Conservation (phyloP, 2,888 invertebrate genomes). For the Acanthococcus lagerstroemiae region DNA sequence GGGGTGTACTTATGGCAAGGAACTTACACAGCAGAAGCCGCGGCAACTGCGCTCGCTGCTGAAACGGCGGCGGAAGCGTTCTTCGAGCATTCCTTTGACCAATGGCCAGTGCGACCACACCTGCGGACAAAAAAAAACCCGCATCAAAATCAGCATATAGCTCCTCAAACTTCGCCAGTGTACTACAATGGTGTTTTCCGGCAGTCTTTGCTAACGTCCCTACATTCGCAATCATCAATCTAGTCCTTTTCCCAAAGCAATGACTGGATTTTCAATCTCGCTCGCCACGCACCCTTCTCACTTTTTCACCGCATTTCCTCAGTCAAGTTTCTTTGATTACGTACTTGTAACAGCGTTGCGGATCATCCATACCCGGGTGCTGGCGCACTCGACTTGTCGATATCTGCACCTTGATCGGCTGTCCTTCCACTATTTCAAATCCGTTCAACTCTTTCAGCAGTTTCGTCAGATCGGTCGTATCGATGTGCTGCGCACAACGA, state of each 20-base stretch:
- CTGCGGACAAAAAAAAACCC: conserved; percentile 40
- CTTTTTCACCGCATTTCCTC: too few species aligned
- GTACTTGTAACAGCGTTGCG: conserved; percentile 78
- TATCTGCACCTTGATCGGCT: conserved; percentile 82
- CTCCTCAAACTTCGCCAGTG: background rate
- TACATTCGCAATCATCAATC: too few species aligned
- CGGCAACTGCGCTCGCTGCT: conserved; percentile 39
- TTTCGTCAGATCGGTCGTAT: conserved; percentile 77
- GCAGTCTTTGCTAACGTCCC: too few species aligned
- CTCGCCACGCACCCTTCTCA: too few species aligned
- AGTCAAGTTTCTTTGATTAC: too few species aligned
- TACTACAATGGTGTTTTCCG: too few species aligned
- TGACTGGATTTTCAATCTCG: too few species aligned
- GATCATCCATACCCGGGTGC: conserved; percentile 93
- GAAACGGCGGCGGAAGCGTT: conserved; percentile 42
- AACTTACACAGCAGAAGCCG: conserved; percentile 40
- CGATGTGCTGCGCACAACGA: conserved; percentile 76
- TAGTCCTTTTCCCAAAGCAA: too few species aligned
- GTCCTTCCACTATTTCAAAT: conserved; percentile 72
- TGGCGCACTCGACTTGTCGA: conserved; percentile 88
- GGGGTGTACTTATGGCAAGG: too few species aligned
- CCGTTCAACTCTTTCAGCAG: conserved; percentile 89
- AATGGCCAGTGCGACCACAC: conserved; percentile 89
- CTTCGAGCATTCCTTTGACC: conserved; percentile 92
- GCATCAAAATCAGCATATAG: background rate